Percentiles rank a stretch among this genome's conserved stretches.
phyloP scores from a whole-genome alignment of 37 sponge, comb jelly and placozoan genomes.

The Crambe crambe region DNA sequence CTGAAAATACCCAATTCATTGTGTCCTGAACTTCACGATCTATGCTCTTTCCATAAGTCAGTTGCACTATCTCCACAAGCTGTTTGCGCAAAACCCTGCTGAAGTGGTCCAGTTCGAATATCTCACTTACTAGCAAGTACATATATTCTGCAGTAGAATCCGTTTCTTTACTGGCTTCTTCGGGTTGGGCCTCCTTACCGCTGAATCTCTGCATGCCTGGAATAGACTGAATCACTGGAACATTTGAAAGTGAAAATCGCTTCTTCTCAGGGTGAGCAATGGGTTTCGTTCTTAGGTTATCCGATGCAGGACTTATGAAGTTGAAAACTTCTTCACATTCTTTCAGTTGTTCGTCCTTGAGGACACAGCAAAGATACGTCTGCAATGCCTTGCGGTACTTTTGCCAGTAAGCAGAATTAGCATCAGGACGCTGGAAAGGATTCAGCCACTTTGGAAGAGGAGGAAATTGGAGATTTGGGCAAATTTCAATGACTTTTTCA shows the following conservation, averaged over 20 bases:
- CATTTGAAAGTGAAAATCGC: slow-evolving; percentile 5
- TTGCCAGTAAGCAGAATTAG: slow-evolving; percentile 53
- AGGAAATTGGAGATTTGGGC: slow-evolving; percentile 49
- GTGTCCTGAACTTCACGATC: slow-evolving; percentile 78
- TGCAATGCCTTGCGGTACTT: slow-evolving; percentile 48
- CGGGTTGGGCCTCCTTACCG: slow-evolving; percentile 17
- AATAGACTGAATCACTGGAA: slow-evolving; percentile 2
- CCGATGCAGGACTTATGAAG: slow-evolving; percentile 78
- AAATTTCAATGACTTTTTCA: slow-evolving; percentile 44
- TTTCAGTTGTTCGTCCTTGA: slow-evolving; percentile 40
- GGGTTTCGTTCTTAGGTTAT: slow-evolving; percentile 30
- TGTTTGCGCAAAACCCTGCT: slow-evolving; percentile 68
- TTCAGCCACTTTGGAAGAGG: slow-evolving; percentile 35
- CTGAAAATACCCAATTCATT: slow-evolving; percentile 78
- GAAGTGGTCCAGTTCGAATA: slow-evolving; percentile 87
- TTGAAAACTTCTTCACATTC: slow-evolving; percentile 79
- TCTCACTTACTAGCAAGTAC: slow-evolving; percentile 72
- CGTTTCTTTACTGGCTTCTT: not conserved
- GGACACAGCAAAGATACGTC: slow-evolving; percentile 44
- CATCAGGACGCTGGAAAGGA: slow-evolving; percentile 24
- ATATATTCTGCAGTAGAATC: slow-evolving; percentile 77
- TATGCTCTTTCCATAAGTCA: slow-evolving; percentile 82
- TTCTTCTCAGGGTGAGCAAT: slow-evolving; percentile 7
- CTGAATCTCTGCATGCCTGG: not conserved
- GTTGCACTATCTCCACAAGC: slow-evolving; percentile 80